phyloP scores from a whole-genome alignment of 1,140 invertebrate genomes.

The Drosophila orosa region DNA sequence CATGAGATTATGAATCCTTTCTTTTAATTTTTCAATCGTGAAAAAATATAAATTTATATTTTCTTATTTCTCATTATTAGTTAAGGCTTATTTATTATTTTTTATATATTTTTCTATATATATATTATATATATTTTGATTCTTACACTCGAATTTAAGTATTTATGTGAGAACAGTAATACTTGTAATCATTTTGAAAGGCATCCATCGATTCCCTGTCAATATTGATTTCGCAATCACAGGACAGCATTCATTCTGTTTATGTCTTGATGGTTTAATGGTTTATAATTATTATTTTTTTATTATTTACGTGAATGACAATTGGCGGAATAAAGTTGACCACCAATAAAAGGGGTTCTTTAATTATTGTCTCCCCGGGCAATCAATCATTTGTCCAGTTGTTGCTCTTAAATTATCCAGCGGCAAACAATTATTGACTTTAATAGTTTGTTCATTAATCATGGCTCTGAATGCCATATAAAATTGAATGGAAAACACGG shows the following conservation, averaged over 20 bases:
- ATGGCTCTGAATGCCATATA: slow-evolving; percentile 6
- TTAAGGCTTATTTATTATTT: too few species aligned
- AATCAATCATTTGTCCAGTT: slow-evolving; percentile 51
- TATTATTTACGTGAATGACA: slow-evolving; percentile 47
- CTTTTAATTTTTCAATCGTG: too few species aligned
- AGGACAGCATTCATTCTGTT: slow-evolving; percentile 1
- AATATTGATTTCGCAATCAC: slow-evolving; percentile 70
- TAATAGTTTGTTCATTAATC: slow-evolving; percentile 53
- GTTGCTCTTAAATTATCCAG: slow-evolving; percentile 38
- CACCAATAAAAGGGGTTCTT: not conserved
- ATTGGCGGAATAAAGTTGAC: slow-evolving; percentile 50
- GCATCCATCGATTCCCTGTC: not conserved
- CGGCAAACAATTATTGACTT: slow-evolving; percentile 53
- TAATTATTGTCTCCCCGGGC: slow-evolving; percentile 7
- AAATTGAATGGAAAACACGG: slow-evolving; percentile 19
- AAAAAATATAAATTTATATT: too few species aligned
- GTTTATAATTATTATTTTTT: slow-evolving; percentile 14
- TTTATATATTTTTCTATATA: too few species aligned
- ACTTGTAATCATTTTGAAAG: not conserved
- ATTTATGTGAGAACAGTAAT: too few species aligned
- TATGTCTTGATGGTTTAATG: slow-evolving; percentile 21
- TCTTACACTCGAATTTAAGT: too few species aligned
- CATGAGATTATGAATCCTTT: too few species aligned
- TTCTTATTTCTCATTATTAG: too few species aligned
- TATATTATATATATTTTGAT: too few species aligned